Conservation (phyloP, 2,797 vertebrate species). For the Brachyalestes nurse region DNA sequence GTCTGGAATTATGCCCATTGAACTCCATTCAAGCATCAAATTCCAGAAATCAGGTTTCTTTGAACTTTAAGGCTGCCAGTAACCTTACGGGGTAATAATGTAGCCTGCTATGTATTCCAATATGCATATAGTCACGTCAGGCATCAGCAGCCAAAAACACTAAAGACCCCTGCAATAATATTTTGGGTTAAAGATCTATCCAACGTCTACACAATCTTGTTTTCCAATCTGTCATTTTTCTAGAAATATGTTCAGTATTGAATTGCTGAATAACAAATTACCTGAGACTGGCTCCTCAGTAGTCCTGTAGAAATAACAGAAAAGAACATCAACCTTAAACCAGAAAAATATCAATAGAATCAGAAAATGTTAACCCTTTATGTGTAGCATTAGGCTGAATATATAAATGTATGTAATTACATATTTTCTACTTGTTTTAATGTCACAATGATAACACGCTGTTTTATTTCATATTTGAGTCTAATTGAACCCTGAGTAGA, state of each 20-base stretch:
- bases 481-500: neutral
- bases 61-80: conserved; percentile 19
- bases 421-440: neutral
- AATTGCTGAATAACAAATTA: conserved; percentile 29
- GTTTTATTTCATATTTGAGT: neutral
- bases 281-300: neutral
- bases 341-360: neutral
- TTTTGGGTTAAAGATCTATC: conserved; percentile 35
- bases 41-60: conserved; percentile 46
- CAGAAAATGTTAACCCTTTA: conserved; percentile 1
- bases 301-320: no score
- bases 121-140: conserved; percentile 37
- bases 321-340: neutral
- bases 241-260: conserved; percentile 1
- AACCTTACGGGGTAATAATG: conserved; percentile 41
- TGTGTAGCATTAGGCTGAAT: neutral
- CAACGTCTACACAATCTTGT: conserved; percentile 27
- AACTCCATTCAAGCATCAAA: conserved; percentile 47
- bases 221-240: conserved; percentile 32
- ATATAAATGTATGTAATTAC: neutral
- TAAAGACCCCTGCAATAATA: conserved; percentile 41
- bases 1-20: conserved; percentile 32
- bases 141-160: conserved; percentile 38
- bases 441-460: no score
- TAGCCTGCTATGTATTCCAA: conserved; percentile 34